Base-by-base conservation (phyloP, 2,888 invertebrate genomes). In the Xanthia icteritia region DNA sequence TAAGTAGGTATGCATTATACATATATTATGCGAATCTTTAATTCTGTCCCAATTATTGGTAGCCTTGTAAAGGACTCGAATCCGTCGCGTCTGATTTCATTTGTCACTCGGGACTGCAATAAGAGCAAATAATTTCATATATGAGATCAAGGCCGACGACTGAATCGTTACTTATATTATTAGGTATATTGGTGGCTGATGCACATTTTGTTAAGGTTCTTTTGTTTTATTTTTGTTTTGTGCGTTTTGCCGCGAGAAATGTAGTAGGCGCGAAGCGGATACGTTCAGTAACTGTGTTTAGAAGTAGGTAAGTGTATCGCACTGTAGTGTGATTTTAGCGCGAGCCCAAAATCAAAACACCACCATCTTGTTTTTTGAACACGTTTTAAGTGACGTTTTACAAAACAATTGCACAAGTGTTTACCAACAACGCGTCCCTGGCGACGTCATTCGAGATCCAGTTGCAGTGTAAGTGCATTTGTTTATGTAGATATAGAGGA, bases 91-190 rank as follows among this genome's bases (percentile, higher is more conserved):
- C 78, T 79, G 76, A 83, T 83, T 88, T 73, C 48, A 81, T 86
- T 83, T 82, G 82, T 86, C 79, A 83, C 58, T 74, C 39, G 67
- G 75, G 45, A 77, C 68, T 71, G 79, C 73, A 86, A 82, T 72
- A 81, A 77, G 82, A 78, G 64, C 9, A 80, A 83, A 81, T 69
- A 72, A 76, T 80, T 83, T 86, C 79, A 82, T 83, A 82, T 89
- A 85, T 77, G 80, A 84, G 86, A 84, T 73, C 88, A 88, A 86
- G 88, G 88, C 70, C 82, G 73, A 74, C 68, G 76, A 74, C 64
- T 76, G 83, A 51, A 58, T 81, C 75, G 76, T 66, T 72, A 64
- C 79, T 67, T 75, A 60, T 73, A 83, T 48, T 84, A 70, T 70
- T 70, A 48, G 39, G 39, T 75, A 60, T 85, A 83, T 65, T 81